Evolutionary conservation across 2,888 invertebrate species (phyloP).

Genomic region (Phyllotreta striolata): DNA sequence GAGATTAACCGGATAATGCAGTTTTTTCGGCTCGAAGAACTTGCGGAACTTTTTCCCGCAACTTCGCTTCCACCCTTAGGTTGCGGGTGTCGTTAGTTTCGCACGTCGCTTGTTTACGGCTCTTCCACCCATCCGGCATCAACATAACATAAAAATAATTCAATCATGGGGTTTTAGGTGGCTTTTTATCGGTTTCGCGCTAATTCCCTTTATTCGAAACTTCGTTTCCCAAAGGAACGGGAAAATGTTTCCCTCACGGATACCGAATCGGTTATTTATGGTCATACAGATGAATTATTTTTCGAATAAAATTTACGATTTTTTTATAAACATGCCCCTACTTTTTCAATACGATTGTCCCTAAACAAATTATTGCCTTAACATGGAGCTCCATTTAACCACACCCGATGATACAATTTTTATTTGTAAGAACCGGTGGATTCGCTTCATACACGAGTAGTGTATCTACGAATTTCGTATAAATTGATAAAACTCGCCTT

Average conservation of each 20-base stretch:
- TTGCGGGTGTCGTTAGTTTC: not conserved
- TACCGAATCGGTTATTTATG: too few relatives aligned
- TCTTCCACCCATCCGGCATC: not conserved
- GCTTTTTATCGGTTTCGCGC: constrained; percentile 1
- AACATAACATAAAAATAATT: constrained; percentile 13
- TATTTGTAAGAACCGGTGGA: too few relatives aligned
- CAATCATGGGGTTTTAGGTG: constrained; percentile 10
- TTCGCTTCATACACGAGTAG: too few relatives aligned
- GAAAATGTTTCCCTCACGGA: too few relatives aligned
- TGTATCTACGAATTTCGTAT: not conserved
- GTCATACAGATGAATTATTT: too few relatives aligned
- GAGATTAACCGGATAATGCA: too few relatives aligned
- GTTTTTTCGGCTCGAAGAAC: not conserved
- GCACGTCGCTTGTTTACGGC: constrained; percentile 3
- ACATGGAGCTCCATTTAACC: too few relatives aligned
- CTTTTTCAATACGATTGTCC: too few relatives aligned
- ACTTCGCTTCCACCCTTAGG: constrained; percentile 1
- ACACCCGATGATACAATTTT: too few relatives aligned
- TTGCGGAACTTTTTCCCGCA: constrained; percentile 1
- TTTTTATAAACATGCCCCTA: not conserved
- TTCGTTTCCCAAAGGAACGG: too few relatives aligned
- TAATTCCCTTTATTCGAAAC: not conserved
- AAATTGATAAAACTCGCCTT: not conserved
- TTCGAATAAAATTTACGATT: too few relatives aligned
- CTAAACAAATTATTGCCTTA: too few relatives aligned